phyloP scores from a whole-genome alignment of 2,888 invertebrate species.

The Tortricodes alternella region DNA sequence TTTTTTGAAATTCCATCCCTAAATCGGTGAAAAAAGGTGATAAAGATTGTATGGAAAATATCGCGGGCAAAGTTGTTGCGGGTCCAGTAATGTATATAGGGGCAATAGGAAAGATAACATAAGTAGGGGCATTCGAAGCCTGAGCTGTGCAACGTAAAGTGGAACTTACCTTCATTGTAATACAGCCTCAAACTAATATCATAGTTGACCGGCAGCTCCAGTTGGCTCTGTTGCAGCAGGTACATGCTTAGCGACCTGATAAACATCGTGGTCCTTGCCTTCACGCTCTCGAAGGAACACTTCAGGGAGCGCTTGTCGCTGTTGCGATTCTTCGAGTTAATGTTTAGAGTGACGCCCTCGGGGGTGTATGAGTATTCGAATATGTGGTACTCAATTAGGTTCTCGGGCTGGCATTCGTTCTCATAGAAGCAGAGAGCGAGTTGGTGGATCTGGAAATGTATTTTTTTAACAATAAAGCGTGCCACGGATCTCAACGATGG shows the following conservation, averaged over 20 bases:
- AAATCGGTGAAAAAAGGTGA: no score
- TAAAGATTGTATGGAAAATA: no score
- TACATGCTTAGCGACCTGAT: constrained; percentile 51
- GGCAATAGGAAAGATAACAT: no score
- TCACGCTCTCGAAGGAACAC: constrained; percentile 54
- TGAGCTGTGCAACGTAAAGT: no score
- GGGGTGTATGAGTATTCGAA: constrained; percentile 61
- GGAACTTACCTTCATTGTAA: constrained; percentile 62
- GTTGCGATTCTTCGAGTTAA: constrained; percentile 48
- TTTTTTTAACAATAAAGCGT: no score
- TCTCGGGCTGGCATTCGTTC: constrained; percentile 55
- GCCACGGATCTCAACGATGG: no score
- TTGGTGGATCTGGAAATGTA: constrained; percentile 57
- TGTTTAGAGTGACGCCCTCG: constrained; percentile 52
- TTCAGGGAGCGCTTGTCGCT: constrained; percentile 35
- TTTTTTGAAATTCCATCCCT: no score
- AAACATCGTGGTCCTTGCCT: constrained; percentile 48
- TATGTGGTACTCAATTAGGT: constrained; percentile 61
- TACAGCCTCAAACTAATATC: constrained; percentile 64
- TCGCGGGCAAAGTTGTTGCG: no score
- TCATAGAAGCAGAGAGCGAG: constrained; percentile 70
- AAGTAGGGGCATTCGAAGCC: no score
- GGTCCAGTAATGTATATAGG: no score
- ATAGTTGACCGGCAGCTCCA: constrained; percentile 42
- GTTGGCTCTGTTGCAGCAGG: constrained; percentile 46